Evolutionary conservation across 2,888 invertebrate species (phyloP), one percentile per base, ranked within the genome.

Genomic region (Coelopa pilipes): DNA sequence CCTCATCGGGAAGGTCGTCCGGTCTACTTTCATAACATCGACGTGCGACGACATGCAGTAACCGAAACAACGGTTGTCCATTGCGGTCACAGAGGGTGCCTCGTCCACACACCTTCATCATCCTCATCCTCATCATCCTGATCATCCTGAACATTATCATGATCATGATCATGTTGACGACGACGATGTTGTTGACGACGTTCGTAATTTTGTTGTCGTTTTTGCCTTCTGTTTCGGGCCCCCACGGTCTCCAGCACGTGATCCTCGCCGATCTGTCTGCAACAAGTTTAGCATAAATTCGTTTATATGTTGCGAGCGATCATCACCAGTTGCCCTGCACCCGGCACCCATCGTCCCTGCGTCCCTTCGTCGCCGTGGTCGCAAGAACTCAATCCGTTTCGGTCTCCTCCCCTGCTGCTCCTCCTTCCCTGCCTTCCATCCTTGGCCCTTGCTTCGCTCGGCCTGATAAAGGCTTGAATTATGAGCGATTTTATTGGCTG

Each of bases 1-100:
- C 84, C 83, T 82, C 83, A 77, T 34, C 34, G 78, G 84, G 83
- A 85, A 85, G 84, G 84, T 86, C 84, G 85, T 81, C 84, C 80
- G 79, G 84, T 86, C 82, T 81, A 84, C 86, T 85, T 85, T 85
- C 84, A 83, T 34, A 34, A 34, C 34, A 34, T 34, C 7, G 34
- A 34, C 2, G 2, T 34, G 34, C 2, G 2, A 34, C 34, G 4
- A 4, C 34, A 34, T 34, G 7, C 34, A 34, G 34, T 34, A 34
- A 34, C 34, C 34, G 34, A 57, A 19, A 19, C 12, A 19, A 19
- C 12, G 15, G 57, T 19, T 15, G 17, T 57, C 21, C 17, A 2
- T n/a, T 19, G 21, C 21, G 57, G 34, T 34, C 34, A n/a, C n/a
- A 34, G 34, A 34, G 34, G 34, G 34, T 34, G 34, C 34, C 34